phyloP scores from a whole-genome alignment of 2,113 vertebrate species.

The Ochotona princeps region DNA sequence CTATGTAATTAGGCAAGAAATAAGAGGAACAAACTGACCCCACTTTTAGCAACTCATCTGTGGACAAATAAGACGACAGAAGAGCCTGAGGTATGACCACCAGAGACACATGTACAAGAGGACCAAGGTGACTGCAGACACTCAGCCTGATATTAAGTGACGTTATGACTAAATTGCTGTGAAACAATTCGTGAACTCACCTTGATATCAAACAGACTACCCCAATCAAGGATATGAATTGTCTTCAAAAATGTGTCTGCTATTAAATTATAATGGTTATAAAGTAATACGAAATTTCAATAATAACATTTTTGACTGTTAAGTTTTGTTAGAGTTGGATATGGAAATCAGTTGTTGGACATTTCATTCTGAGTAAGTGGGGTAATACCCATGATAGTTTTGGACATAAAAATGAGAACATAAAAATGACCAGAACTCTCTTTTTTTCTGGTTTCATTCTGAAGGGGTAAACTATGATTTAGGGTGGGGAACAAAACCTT shows the following conservation, averaged over 20 bases:
- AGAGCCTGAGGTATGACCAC: no score
- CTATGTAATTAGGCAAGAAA: slow-evolving; percentile 26
- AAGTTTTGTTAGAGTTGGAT: neutral
- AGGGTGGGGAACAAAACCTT: neutral
- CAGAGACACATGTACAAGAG: neutral
- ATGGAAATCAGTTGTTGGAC: neutral
- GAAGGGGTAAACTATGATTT: neutral
- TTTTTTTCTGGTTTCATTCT: neutral
- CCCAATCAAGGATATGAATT: neutral
- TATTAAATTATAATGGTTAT: neutral
- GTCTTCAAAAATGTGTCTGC: neutral
- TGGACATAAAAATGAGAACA: neutral
- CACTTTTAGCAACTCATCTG: neutral
- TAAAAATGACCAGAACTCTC: neutral
- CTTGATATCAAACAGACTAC: neutral
- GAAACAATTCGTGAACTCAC: neutral
- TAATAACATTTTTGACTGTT: neutral
- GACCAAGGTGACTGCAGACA: neutral
- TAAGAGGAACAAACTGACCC: neutral
- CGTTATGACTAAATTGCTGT: neutral
- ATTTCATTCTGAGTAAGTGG: neutral
- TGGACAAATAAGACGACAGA: neutral
- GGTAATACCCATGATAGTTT: neutral
- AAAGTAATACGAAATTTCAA: neutral
- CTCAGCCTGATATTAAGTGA: neutral